Evolutionary conservation across 1,140 invertebrate genomes (phyloP).

Genomic region (Drosophila asahinai): DNA sequence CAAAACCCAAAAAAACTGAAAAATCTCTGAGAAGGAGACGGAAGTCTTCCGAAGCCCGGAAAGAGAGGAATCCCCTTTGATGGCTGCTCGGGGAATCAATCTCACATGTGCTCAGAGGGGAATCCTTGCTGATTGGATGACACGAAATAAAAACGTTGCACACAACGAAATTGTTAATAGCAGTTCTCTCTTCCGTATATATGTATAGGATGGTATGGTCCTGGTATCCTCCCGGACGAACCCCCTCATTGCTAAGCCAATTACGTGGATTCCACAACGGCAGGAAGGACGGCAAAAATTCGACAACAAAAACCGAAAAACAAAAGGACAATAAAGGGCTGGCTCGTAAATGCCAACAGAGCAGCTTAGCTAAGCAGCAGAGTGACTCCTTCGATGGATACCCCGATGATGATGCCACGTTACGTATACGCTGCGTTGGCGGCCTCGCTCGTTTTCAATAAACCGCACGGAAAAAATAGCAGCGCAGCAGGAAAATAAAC

Average conservation of each 20-base stretch:
- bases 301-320: constrained; percentile 42
- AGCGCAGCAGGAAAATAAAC: constrained; percentile 43
- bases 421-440: constrained; percentile 54
- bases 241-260: constrained; percentile 57
- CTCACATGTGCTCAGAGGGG: constrained; percentile 52
- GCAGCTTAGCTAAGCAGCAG: constrained; percentile 38
- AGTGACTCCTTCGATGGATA: constrained; percentile 22
- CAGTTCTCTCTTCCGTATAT: constrained; percentile 17
- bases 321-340: constrained; percentile 76
- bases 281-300: constrained; percentile 26
- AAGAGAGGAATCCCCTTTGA: constrained; percentile 50
- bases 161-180: constrained; percentile 65
- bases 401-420: constrained; percentile 13
- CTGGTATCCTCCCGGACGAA: constrained; percentile 5
- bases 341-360: constrained; percentile 64
- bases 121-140: constrained; percentile 66
- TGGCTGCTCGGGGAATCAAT: constrained; percentile 74
- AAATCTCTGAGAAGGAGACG: constrained; percentile 13
- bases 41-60: neutral
- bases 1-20: constrained; percentile 16
- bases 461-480: constrained; percentile 52
- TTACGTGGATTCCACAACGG: constrained; percentile 52
- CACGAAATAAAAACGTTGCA: constrained; percentile 69
- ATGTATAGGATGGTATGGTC: neutral
- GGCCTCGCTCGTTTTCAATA: constrained; percentile 60